Evolutionary conservation across 2,888 invertebrate species (phyloP).

Genomic region (Ormyrus pomaceus): DNA sequence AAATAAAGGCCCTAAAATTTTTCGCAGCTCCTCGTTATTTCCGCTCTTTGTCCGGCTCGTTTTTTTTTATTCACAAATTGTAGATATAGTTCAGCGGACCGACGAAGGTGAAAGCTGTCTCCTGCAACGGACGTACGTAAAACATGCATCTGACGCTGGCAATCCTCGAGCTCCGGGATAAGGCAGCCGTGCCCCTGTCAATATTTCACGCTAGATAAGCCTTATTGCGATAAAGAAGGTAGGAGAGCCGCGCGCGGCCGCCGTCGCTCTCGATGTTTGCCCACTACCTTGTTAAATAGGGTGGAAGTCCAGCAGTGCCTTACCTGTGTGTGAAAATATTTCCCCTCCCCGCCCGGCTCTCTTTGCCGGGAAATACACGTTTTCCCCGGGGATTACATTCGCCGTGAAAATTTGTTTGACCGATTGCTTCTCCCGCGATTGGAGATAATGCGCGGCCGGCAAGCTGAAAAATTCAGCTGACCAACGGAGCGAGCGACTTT

Average conservation of each 20-base stretch:
- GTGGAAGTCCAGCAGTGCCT: conserved; percentile 32
- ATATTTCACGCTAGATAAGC: conserved; percentile 58
- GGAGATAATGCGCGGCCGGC: background rate
- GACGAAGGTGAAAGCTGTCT: conserved; percentile 55
- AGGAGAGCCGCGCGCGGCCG: conserved; percentile 13
- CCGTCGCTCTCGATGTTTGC: conserved; percentile 18
- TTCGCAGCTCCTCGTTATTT: background rate
- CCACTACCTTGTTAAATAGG: conserved; percentile 51
- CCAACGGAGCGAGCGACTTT: conserved; percentile 22
- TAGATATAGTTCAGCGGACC: conserved; percentile 18
- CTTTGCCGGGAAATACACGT: conserved; percentile 14
- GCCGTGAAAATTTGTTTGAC: conserved; percentile 38
- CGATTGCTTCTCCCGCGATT: conserved; percentile 30
- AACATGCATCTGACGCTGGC: conserved; percentile 56
- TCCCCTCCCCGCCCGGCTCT: background rate
- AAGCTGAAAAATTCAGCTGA: conserved; percentile 11
- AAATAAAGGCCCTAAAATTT: background rate
- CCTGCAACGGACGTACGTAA: conserved; percentile 49
- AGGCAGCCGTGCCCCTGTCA: conserved; percentile 52
- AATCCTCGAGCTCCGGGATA: conserved; percentile 50
- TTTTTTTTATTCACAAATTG: background rate
- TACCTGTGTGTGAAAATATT: conserved; percentile 16
- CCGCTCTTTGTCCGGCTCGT: background rate
- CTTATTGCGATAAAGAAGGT: conserved; percentile 56
- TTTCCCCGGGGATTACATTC: conserved; percentile 12